Evolutionary conservation across 1,140 invertebrate genomes (phyloP).

Genomic region (Tribolium madens): DNA sequence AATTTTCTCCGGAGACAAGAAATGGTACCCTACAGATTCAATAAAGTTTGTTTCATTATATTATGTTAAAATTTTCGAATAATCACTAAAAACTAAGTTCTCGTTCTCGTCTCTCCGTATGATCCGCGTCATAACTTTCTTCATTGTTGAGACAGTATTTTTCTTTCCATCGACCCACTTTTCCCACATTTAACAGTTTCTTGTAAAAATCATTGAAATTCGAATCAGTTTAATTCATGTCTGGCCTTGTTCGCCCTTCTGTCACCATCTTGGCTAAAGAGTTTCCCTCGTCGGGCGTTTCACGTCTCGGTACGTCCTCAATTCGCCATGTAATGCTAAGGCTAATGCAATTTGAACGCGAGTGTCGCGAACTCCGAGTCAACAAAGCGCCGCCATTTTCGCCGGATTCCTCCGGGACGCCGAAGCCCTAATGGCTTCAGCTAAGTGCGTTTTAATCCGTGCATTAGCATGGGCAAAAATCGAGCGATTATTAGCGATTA

Average conservation of each 20-base stretch:
- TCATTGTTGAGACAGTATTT: no score
- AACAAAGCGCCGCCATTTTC: slow-evolving; percentile 66
- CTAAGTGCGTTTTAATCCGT: slow-evolving; percentile 2
- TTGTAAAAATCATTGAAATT: not conserved
- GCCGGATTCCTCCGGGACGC: slow-evolving; percentile 32
- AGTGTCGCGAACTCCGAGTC: slow-evolving; percentile 64
- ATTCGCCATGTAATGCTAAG: slow-evolving; percentile 68
- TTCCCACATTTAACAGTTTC: no score
- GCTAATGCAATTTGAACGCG: slow-evolving; percentile 67
- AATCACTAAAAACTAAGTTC: no score
- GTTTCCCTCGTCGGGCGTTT: slow-evolving; percentile 56
- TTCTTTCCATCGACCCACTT: no score
- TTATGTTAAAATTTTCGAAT: no score
- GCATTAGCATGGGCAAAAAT: not conserved
- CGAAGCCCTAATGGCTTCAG: not conserved
- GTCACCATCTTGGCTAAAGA: slow-evolving; percentile 62
- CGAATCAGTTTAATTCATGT: slow-evolving; percentile 60
- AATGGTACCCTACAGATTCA: no score
- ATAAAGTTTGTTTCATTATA: no score
- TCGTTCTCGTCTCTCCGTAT: no score
- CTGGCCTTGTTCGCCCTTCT: slow-evolving; percentile 58
- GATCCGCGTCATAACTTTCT: no score
- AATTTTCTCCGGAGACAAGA: no score
- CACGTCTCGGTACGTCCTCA: slow-evolving; percentile 67
- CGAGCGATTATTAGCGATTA: slow-evolving; percentile 42